A percentile compares a stretch with the other conserved stretches of the same genome.
Conservation (phyloP, 2,888 invertebrate species). For the Spodoptera exigua region DNA sequence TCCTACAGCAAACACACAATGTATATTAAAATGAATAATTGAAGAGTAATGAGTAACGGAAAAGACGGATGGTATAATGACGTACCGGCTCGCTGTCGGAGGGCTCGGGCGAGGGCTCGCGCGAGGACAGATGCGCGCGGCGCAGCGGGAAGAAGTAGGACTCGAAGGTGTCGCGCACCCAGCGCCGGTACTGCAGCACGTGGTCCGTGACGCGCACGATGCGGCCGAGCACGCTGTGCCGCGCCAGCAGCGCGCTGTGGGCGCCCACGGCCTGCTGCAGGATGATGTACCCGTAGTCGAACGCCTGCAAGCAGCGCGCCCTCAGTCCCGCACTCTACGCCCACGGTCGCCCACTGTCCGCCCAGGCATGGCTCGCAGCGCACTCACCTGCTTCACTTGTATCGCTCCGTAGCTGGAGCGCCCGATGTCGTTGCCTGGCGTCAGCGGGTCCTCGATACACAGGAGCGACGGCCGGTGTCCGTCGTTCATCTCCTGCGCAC, state of each 20-base stretch:
- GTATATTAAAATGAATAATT: no score
- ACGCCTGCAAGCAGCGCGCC: conserved; percentile 91
- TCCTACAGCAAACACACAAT: conserved; percentile 61
- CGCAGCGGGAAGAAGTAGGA: conserved; percentile 81
- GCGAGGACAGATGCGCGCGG: conserved; percentile 44
- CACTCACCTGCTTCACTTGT: conserved; percentile 89
- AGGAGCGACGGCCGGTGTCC: conserved; percentile 97
- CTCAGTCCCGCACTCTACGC: no score
- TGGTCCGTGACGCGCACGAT: conserved; percentile 98
- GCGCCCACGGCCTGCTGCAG: conserved; percentile 92
- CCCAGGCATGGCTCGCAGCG: no score
- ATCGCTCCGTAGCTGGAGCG: conserved; percentile 98
- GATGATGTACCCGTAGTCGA: conserved; percentile 98
- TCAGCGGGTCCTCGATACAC: conserved; percentile 99
- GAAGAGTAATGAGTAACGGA: no score
- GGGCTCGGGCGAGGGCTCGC: conserved; percentile 34
- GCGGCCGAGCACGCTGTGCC: conserved; percentile 94
- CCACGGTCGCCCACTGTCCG: not conserved
- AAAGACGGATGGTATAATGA: no score
- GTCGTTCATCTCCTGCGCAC: conserved; percentile 95
- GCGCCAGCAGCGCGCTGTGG: conserved; percentile 78
- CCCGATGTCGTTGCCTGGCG: conserved; percentile 98
- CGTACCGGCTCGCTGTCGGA: conserved; percentile 69
- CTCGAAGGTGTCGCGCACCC: conserved; percentile 85
- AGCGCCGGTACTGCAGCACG: conserved; percentile 91